Percentiles rank a stretch among this genome's conserved stretches.
phyloP scores from a whole-genome alignment of 1,140 invertebrate species.

The Cydia amplana region DNA sequence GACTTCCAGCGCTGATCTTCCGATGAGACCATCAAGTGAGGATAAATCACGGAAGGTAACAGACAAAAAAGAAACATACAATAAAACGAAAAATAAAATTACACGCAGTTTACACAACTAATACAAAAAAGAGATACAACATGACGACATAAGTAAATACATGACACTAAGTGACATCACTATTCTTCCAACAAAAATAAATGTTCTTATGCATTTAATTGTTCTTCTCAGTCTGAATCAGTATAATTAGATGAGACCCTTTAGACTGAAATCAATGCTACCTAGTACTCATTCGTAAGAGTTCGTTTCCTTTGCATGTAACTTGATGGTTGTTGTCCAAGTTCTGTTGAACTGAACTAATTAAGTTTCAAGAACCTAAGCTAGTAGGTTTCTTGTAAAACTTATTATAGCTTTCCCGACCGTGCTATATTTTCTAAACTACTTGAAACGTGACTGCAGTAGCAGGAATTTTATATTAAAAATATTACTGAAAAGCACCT shows the following conservation, averaged over 20 bases:
- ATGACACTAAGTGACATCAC: too few relatives aligned
- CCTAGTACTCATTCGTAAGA: background rate
- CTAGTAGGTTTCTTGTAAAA: conserved; percentile 12
- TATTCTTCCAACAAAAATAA: too few relatives aligned
- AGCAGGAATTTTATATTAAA: conserved; percentile 12
- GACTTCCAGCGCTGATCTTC: too few relatives aligned
- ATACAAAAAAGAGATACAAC: too few relatives aligned
- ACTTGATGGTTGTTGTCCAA: background rate
- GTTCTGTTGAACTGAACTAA: background rate
- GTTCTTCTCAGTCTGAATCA: too few relatives aligned
- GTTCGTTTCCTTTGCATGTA: background rate
- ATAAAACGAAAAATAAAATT: too few relatives aligned
- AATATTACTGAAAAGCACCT: background rate
- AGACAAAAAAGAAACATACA: too few relatives aligned
- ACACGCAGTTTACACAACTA: too few relatives aligned
- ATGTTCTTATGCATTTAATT: too few relatives aligned
- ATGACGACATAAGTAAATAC: too few relatives aligned
- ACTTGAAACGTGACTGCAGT: background rate
- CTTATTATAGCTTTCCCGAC: background rate
- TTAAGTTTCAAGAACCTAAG: conserved; percentile 1
- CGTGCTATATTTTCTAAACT: background rate
- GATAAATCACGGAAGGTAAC: too few relatives aligned
- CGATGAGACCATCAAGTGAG: too few relatives aligned
- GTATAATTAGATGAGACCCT: background rate
- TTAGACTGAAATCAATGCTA: background rate